These are phyloP conservation scores for Stenurella melanura DNA, from an alignment of 2,888 invertebrate species.

Conservation along the genomic window DNA sequence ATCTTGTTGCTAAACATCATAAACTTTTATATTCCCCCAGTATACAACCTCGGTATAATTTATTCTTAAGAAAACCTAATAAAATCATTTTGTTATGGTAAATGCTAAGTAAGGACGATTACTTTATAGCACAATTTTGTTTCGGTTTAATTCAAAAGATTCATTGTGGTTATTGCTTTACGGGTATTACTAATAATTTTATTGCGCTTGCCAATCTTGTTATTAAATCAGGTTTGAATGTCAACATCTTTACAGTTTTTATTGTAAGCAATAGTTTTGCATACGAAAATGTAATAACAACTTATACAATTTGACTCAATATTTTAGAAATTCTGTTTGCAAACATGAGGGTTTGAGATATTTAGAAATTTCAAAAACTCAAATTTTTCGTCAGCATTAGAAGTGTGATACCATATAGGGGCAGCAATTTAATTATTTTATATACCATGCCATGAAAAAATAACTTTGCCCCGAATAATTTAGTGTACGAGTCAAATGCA, in stretches of 20 bases:
- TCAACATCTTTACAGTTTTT: conserved; percentile 15
- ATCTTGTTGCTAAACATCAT: neutral
- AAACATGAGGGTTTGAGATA: too few relatives aligned
- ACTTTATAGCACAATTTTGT: conserved; percentile 11
- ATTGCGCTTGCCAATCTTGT: neutral
- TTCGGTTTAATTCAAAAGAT: neutral
- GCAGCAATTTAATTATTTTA: too few relatives aligned
- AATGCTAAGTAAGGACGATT: neutral
- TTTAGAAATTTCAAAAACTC: too few relatives aligned
- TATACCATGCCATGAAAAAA: too few relatives aligned
- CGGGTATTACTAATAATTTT: neutral
- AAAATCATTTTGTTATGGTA: neutral
- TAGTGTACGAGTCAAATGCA: too few relatives aligned
- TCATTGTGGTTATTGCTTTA: conserved; percentile 18
- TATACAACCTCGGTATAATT: neutral
- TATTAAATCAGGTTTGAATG: neutral
- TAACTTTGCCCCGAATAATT: too few relatives aligned
- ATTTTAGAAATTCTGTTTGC: too few relatives aligned
- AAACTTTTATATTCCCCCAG: neutral
- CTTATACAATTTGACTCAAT: too few relatives aligned
- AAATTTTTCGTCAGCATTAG: too few relatives aligned
- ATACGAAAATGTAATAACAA: neutral
- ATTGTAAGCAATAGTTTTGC: neutral
- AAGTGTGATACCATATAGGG: too few relatives aligned
- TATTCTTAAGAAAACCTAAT: neutral